Percentiles rank a stretch among this genome's conserved stretches.
Conservation (phyloP, 2,113 vertebrate genomes). For the Chloebia gouldiae region DNA sequence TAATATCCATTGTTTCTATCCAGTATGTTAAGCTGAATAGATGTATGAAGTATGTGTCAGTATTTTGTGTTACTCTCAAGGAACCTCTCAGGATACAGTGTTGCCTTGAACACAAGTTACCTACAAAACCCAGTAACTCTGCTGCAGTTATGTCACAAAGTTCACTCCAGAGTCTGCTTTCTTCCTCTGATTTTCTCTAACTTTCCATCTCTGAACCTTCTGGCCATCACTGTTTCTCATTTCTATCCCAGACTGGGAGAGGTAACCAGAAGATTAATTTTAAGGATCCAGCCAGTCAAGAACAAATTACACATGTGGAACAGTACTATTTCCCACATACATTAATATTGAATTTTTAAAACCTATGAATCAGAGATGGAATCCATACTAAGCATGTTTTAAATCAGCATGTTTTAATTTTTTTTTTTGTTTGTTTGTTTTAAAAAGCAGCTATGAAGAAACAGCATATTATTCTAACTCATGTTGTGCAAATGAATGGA, state of each 20-base stretch:
- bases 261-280: neutral
- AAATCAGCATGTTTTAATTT: neutral
- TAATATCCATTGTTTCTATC: neutral
- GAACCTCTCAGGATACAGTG: neutral
- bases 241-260: neutral
- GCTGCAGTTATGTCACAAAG: neutral
- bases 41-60: neutral
- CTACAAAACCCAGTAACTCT: neutral
- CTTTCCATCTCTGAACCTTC: neutral
- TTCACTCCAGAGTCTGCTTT: neutral
- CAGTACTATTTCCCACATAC: neutral
- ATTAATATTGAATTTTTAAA: slow-evolving; percentile 2
- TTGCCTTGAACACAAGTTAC: neutral
- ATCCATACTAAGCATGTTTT: neutral
- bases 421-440: neutral
- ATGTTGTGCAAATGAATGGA: neutral
- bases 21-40: neutral
- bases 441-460: neutral
- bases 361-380: neutral
- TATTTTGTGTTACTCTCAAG: neutral
- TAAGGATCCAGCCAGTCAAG: neutral
- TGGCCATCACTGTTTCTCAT: neutral
- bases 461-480: neutral
- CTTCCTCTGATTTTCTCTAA: neutral
- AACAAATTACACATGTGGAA: neutral